These are phyloP conservation scores for Bombus ignitus DNA, from an alignment of 1,140 invertebrate genomes.

Conservation along the genomic window DNA sequence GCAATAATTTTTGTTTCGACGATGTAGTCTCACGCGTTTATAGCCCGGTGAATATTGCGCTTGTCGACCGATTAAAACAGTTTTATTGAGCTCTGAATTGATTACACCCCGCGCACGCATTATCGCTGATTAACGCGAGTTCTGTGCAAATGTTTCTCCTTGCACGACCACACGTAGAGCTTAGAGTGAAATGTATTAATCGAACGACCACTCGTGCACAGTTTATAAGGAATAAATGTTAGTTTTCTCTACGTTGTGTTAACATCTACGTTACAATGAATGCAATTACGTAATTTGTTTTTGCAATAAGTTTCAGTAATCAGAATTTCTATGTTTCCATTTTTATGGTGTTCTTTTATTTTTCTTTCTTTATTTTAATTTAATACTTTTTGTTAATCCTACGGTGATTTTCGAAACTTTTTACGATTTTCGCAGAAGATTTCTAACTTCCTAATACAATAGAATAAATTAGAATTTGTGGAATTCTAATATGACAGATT, in stretches of 20 bases:
- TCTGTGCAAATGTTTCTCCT: constrained; percentile 18
- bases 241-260: neutral
- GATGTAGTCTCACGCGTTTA: neutral
- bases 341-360: no score
- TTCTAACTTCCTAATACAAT: no score
- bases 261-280: neutral
- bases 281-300: no score
- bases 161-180: neutral
- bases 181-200: neutral
- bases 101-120: constrained; percentile 17
- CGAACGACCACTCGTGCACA: neutral
- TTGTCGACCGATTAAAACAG: constrained; percentile 20
- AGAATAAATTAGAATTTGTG: neutral
- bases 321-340: no score
- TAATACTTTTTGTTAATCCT: no score
- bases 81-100: constrained; percentile 15
- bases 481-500: neutral
- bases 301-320: no score
- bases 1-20: constrained; percentile 11
- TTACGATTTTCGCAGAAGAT: no score
- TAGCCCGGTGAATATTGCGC: neutral
- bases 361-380: no score
- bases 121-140: constrained; percentile 10
- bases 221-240: neutral
- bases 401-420: no score